phyloP scores from a whole-genome alignment of 2,113 vertebrate genomes.

The Lagopus muta region DNA sequence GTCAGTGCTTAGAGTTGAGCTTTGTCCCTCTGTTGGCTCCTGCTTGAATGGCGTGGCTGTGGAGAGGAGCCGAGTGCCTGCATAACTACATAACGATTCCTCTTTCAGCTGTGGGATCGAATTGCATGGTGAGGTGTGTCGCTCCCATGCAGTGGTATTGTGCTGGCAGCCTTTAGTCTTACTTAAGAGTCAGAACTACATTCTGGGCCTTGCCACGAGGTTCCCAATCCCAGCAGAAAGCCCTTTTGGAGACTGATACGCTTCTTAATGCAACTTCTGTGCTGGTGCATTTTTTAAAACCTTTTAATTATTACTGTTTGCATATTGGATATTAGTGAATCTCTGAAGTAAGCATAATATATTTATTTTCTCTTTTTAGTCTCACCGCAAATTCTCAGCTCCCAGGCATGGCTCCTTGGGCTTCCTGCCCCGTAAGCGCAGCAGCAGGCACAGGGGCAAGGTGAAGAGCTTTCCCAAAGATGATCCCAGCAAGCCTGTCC shows the following conservation, averaged over 20 bases:
- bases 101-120: accelerated
- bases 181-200: accelerated
- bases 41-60: accelerated
- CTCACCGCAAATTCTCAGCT: constrained; percentile 97
- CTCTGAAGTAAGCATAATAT: neutral
- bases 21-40: accelerated
- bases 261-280: neutral
- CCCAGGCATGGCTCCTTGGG: constrained; percentile 96
- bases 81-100: no score
- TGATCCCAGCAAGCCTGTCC: constrained; percentile 92
- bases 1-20: accelerated
- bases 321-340: neutral
- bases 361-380: constrained; percentile 69
- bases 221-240: accelerated
- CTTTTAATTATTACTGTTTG: neutral
- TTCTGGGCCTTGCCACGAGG: accelerated
- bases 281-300: neutral
- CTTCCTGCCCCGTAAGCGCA: constrained; percentile 96
- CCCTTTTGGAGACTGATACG: accelerated
- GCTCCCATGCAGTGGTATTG: accelerated
- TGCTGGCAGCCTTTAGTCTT: no score
- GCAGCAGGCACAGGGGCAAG: constrained; percentile 92
- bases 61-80: accelerated
- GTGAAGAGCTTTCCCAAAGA: constrained; percentile 98
- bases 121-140: accelerated